These are phyloP conservation scores for Musca domestica DNA, from an alignment of 1,140 invertebrate species.

Conservation along the genomic window DNA sequence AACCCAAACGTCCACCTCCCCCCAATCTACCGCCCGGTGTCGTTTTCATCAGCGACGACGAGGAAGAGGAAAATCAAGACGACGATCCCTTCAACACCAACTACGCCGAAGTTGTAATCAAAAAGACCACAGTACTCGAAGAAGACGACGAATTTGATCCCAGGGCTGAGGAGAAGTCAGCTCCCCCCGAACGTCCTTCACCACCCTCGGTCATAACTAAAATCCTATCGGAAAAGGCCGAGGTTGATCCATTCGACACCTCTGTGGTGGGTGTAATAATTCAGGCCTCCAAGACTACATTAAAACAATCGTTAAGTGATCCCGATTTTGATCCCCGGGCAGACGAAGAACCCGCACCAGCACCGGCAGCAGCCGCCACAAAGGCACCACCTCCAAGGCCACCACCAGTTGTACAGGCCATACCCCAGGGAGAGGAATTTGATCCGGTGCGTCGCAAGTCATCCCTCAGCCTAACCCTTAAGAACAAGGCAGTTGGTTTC, in stretches of 20 bases:
- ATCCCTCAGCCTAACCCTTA: conserved; percentile 50
- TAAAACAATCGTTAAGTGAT: conserved; percentile 61
- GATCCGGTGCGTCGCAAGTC: conserved; percentile 46
- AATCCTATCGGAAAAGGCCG: conserved; percentile 55
- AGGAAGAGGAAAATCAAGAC: conserved; percentile 51
- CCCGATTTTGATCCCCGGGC: conserved; percentile 76
- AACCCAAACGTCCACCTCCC: conserved; percentile 33
- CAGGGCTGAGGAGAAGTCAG: conserved; percentile 60
- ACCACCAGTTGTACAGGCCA: conserved; percentile 4
- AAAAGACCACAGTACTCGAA: conserved; percentile 67
- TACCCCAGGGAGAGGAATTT: conserved; percentile 28
- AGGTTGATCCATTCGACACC: conserved; percentile 84
- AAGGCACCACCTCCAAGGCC: conserved; percentile 14
- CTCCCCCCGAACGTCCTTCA: conserved; percentile 33
- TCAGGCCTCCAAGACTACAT: conserved; percentile 66
- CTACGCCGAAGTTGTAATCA: conserved; percentile 74
- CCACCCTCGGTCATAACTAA: conserved; percentile 34
- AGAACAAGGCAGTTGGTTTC: conserved; percentile 70
- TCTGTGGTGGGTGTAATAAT: conserved; percentile 69
- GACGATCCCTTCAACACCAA: conserved; percentile 84
- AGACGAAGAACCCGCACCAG: conserved; percentile 45
- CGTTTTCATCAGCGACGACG: conserved; percentile 54
- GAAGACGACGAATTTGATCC: conserved; percentile 70
- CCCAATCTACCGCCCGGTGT: conserved; percentile 47
- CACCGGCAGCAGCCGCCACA: neutral